Percentiles rank a stretch among this genome's conserved stretches.
phyloP scores from a whole-genome alignment of 1,140 invertebrate genomes.

The Drosophila gunungcola region DNA sequence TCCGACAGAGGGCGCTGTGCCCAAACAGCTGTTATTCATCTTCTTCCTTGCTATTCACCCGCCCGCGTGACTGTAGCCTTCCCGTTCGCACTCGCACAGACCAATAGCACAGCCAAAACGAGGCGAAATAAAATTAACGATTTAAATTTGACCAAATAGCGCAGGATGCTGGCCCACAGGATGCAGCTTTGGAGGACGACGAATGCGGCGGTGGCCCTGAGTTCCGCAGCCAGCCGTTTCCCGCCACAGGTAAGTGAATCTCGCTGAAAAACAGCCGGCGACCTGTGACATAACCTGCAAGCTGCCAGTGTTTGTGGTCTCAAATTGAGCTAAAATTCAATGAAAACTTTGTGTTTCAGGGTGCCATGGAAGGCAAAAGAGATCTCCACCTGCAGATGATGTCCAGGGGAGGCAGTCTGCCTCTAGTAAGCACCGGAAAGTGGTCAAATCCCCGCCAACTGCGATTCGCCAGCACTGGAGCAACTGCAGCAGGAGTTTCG shows the following conservation, averaged over 20 bases:
- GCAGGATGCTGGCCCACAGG: conserved; percentile 66
- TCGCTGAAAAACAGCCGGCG: conserved; percentile 6
- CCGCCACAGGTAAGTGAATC: conserved; percentile 52
- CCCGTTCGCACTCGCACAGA: neutral
- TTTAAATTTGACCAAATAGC: conserved; percentile 31
- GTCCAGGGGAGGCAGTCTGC: neutral
- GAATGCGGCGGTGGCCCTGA: conserved; percentile 28
- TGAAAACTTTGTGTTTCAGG: conserved; percentile 22
- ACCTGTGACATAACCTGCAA: conserved; percentile 51
- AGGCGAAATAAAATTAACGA: conserved; percentile 25
- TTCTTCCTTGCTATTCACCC: neutral
- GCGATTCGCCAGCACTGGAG: conserved; percentile 60
- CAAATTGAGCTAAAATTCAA: neutral
- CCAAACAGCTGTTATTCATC: conserved; percentile 2
- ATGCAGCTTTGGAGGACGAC: conserved; percentile 67
- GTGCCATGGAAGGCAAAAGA: neutral
- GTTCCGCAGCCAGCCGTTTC: conserved; percentile 8
- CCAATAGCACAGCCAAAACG: conserved; percentile 7
- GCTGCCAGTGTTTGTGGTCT: conserved; percentile 9
- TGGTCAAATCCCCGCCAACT: conserved; percentile 15
- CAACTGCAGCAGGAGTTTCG: conserved; percentile 1
- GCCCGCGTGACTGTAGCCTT: neutral
- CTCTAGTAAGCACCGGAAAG: neutral
- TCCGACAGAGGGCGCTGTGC: neutral
- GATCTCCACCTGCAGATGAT: conserved; percentile 23